Conservation (phyloP, 2,888 invertebrate genomes). For the Agonopterix subpropinquella region DNA sequence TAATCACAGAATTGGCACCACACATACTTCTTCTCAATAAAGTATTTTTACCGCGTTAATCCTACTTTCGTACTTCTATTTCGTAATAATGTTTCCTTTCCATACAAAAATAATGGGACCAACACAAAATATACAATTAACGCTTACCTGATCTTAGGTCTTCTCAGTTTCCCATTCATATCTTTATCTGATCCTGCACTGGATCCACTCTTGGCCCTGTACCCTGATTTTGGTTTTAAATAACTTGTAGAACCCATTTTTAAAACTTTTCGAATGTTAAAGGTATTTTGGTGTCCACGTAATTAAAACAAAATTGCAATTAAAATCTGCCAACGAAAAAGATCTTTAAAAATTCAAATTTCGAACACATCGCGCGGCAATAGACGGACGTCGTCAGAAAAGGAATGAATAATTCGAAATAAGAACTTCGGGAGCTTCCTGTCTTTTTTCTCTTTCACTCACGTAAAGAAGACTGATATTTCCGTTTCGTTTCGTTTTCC, state of each 20-base stretch:
- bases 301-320: neutral
- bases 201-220: constrained; percentile 59
- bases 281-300: neutral
- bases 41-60: no score
- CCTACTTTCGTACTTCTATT: no score
- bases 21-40: no score
- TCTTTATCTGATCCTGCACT: constrained; percentile 66
- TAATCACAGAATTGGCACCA: no score
- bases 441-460: constrained; percentile 46
- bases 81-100: no score
- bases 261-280: neutral
- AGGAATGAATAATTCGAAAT: constrained; percentile 42
- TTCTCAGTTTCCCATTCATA: constrained; percentile 59
- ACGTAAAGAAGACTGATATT: constrained; percentile 21
- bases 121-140: no score
- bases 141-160: constrained; percentile 55
- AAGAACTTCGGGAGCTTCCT: constrained; percentile 45
- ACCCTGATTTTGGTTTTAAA: constrained; percentile 56
- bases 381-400: constrained; percentile 34
- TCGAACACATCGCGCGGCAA: constrained; percentile 32
- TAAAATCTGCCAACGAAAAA: neutral
- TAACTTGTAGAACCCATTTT: constrained; percentile 69
- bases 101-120: no score
- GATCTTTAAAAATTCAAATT: constrained; percentile 5
- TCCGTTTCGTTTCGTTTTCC: constrained; percentile 37